Percentiles rank a stretch among this genome's conserved stretches.
Evolutionary conservation across 2,888 invertebrate genomes (phyloP).

Genomic region (Dasysyrphus tricinctus): DNA sequence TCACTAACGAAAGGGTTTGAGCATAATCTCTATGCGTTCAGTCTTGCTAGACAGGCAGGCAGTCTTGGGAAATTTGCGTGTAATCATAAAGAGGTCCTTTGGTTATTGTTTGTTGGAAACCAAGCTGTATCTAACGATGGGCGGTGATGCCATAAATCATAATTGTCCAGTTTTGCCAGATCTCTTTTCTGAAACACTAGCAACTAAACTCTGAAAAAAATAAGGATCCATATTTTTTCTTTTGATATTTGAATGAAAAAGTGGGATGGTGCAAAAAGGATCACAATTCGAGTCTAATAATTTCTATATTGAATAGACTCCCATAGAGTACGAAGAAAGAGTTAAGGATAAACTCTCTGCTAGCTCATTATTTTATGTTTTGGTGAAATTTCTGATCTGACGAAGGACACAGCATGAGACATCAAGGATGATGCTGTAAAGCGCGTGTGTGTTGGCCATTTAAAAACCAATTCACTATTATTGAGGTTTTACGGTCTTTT

Average conservation of each 20-base stretch:
- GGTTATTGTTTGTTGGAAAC: conserved; percentile 42
- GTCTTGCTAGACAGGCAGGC: conserved; percentile 52
- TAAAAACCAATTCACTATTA: conserved; percentile 72
- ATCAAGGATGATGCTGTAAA: conserved; percentile 39
- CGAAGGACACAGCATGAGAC: conserved; percentile 52
- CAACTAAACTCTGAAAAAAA: neutral
- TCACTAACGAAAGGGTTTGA: conserved; percentile 26
- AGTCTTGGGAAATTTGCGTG: conserved; percentile 61
- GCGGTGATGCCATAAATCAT: conserved; percentile 71
- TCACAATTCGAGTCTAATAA: conserved; percentile 81
- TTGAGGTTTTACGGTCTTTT: conserved; percentile 74
- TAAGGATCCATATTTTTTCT: conserved; percentile 23
- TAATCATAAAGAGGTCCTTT: conserved; percentile 74
- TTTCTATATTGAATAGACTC: conserved; percentile 59
- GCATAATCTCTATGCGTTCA: neutral
- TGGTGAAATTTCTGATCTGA: conserved; percentile 29
- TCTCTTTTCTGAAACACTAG: conserved; percentile 11
- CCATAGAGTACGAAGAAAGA: conserved; percentile 66
- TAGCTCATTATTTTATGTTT: conserved; percentile 29
- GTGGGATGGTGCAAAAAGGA: conserved; percentile 75
- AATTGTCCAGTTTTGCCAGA: conserved; percentile 49
- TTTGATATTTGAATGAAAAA: conserved; percentile 50
- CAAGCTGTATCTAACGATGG: conserved; percentile 53
- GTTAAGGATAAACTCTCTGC: conserved; percentile 49
- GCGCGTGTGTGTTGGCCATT: conserved; percentile 67